Evolutionary conservation across 2,888 invertebrate genomes (phyloP).

Genomic region (Antitype chi): DNA sequence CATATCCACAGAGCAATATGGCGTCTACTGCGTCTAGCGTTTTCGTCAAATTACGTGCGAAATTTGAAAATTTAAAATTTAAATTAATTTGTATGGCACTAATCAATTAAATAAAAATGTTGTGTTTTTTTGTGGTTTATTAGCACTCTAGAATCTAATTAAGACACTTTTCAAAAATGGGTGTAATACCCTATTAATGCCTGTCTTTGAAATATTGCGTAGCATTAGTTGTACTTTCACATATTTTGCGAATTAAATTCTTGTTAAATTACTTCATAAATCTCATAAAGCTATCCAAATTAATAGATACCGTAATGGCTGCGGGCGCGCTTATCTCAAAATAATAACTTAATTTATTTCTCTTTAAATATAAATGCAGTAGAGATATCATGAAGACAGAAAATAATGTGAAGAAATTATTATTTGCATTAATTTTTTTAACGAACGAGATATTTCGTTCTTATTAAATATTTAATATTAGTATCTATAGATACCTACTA

Average conservation of each 20-base stretch:
- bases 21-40: no score
- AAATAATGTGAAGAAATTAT: slow-evolving; percentile 9
- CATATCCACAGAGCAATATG: no score
- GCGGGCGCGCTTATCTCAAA: slow-evolving; percentile 47
- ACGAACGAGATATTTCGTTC: background rate
- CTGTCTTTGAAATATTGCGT: slow-evolving; percentile 12
- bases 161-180: no score
- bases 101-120: no score
- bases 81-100: no score
- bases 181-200: no score
- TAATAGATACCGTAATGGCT: slow-evolving; percentile 44
- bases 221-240: slow-evolving; percentile 17
- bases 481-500: no score
- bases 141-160: no score
- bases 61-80: no score
- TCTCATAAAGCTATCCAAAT: slow-evolving; percentile 39
- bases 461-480: background rate
- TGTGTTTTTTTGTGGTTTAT: no score
- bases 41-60: no score
- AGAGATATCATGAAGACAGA: slow-evolving; percentile 19
- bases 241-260: slow-evolving; percentile 31
- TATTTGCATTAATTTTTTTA: slow-evolving; percentile 9
- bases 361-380: slow-evolving; percentile 29
- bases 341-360: slow-evolving; percentile 44
- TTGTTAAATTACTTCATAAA: slow-evolving; percentile 43